A percentile compares a stretch with the other conserved stretches of the same genome.
Evolutionary conservation across 2,888 invertebrate species (phyloP).

Genomic region (Pollenia amentaria): DNA sequence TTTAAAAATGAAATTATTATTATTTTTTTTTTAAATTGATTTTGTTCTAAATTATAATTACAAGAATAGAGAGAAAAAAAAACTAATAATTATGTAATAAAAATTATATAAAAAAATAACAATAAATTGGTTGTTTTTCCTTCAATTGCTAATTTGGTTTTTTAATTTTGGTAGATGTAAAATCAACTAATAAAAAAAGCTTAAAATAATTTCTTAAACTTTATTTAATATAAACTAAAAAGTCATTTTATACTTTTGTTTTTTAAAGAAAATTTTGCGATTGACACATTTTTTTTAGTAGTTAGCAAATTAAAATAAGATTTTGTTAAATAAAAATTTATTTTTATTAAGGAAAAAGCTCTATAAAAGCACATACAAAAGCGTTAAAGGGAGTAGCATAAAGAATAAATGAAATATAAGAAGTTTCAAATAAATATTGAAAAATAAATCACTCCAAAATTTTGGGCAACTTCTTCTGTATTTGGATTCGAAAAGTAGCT

Average conservation of each 20-base stretch:
- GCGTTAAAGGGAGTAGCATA: conserved; percentile 29
- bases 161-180: conserved; percentile 5
- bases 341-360: conserved; percentile 63
- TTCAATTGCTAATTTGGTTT: conserved; percentile 31
- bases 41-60: conserved; percentile 64
- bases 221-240: conserved; percentile 43
- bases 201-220: conserved; percentile 48
- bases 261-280: conserved; percentile 78
- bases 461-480: too few relatives aligned
- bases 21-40: conserved; percentile 79
- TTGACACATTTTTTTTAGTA: conserved; percentile 79
- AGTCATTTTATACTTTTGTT: conserved; percentile 29
- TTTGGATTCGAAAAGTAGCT: too few relatives aligned
- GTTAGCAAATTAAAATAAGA: conserved; percentile 65
- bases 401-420: neutral
- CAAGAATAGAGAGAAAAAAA: conserved; percentile 44
- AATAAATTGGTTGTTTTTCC: conserved; percentile 57
- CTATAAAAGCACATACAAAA: conserved; percentile 69
- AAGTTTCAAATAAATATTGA: neutral
- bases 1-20: conserved; percentile 78
- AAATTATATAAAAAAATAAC: conserved; percentile 58
- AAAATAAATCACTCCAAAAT: too few relatives aligned
- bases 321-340: neutral
- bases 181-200: conserved; percentile 59
- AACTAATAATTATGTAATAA: conserved; percentile 37